Base-by-base conservation (phyloP, 2,797 vertebrate species). In the Pseudocheirus occidentalis region DNA sequence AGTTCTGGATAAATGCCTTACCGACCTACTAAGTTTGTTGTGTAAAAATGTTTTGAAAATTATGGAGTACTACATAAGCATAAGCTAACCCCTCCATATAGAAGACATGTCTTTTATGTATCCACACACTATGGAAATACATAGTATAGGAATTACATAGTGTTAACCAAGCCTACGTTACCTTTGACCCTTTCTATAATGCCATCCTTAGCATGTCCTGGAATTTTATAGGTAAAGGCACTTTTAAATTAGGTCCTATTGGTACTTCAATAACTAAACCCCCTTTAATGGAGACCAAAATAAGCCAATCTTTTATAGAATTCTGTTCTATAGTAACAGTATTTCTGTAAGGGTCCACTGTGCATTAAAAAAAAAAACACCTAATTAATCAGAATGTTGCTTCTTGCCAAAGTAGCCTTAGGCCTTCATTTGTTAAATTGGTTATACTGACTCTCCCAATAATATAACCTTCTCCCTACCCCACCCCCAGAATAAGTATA, bases 371-470 rank as follows among this genome's bases (percentile, higher is more conserved):
- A 90, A 40, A 66, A 92, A 93, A 89, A 94, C 93, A 95, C 62
- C 81, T 89, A 94, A 73, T 93, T 92, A 95, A 94, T 90, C 62
- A 57, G 21, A 87, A 55, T 5, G 40, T 62, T 93, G 93, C 94
- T 92, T 90, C 96, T 40, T 56, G 95, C 96, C 90, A 92, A 55
- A 52, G 56, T n/a, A 92, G 91, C 94, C n/a, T 93, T 92, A 97
- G 95, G 94, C 95, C 91, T 91, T 96, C 59, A 96, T 95, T 91
- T 94, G 96, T 96, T 97, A 97, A 97, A 97, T 96, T 97, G 87
- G 52, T 94, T 90, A 87, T 55, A 95, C 95, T 97, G 29, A 96
- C 97, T 97, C 94, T 95, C 95, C 96, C 96, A 87, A 50, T 27
- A 87, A 87, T 50, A 87, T 87, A 87, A 87, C 73, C 40, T 50